Evolutionary conservation across 2,888 invertebrate genomes (phyloP).

Genomic region (Phortica magna): DNA sequence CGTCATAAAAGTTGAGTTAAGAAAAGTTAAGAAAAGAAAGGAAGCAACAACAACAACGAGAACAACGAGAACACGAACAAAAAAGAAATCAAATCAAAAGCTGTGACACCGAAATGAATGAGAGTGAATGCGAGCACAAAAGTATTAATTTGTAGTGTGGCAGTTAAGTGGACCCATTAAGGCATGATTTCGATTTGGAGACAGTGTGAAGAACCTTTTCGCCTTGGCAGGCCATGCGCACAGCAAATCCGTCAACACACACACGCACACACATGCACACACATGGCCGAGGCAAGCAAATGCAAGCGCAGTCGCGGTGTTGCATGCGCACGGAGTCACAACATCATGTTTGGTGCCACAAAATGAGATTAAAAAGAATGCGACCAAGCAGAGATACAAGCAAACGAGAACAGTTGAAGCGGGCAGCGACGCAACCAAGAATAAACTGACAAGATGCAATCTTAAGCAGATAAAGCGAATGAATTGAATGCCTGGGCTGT

Average conservation of each 20-base stretch:
- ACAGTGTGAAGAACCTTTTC: conserved; percentile 36
- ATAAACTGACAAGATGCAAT: conserved; percentile 62
- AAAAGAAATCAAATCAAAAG: not conserved
- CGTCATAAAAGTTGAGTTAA: not conserved
- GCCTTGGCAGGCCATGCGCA: conserved; percentile 22
- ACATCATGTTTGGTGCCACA: conserved; percentile 34
- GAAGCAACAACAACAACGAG: conserved; percentile 26
- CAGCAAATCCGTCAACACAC: conserved; percentile 44
- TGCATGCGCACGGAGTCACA: not conserved
- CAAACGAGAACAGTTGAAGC: not conserved
- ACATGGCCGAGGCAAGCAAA: not conserved
- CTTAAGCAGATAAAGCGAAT: conserved; percentile 56
- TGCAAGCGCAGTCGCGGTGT: not conserved
- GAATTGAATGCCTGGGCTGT: conserved; percentile 44
- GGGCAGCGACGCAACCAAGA: conserved; percentile 37
- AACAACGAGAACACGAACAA: too few species aligned
- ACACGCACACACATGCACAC: conserved; percentile 33
- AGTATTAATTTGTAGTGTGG: conserved; percentile 44
- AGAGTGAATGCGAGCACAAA: conserved; percentile 1
- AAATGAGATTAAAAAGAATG: conserved; percentile 41
- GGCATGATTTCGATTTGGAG: conserved; percentile 38
- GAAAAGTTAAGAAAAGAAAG: not conserved
- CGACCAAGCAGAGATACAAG: not conserved
- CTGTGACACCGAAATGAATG: not conserved
- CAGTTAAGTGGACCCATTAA: conserved; percentile 50